Conservation (phyloP, 2,888 invertebrate genomes). For the Drosophila anomalata region DNA sequence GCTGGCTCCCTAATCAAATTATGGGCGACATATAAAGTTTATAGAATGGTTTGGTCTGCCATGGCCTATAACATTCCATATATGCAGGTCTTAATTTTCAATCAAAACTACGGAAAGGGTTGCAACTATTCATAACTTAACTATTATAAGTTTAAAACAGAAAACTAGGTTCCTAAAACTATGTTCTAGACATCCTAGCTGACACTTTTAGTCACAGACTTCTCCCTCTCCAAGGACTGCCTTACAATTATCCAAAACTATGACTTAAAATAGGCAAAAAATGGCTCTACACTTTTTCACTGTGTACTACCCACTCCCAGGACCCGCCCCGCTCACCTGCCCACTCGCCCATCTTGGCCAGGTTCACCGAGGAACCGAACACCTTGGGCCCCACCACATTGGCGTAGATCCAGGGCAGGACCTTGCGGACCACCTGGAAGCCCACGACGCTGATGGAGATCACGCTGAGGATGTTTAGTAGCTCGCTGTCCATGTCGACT, state of each 20-base stretch:
- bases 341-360: slow-evolving; percentile 90
- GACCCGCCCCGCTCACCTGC: slow-evolving; percentile 89
- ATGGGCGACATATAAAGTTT: neutral
- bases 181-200: too few species aligned
- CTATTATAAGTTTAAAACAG: too few species aligned
- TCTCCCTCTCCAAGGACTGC: too few species aligned
- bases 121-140: too few species aligned
- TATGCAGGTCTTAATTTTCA: too few species aligned
- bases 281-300: neutral
- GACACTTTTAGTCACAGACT: too few species aligned
- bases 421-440: slow-evolving; percentile 82
- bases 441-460: slow-evolving; percentile 78
- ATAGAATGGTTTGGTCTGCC: neutral
- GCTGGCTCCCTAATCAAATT: neutral
- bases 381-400: slow-evolving; percentile 86
- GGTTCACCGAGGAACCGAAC: slow-evolving; percentile 86
- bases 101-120: too few species aligned
- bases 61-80: too few species aligned
- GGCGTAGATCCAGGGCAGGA: slow-evolving; percentile 83
- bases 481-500: slow-evolving; percentile 45
- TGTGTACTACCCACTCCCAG: neutral
- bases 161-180: too few species aligned
- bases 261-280: too few species aligned
- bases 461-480: slow-evolving; percentile 64
- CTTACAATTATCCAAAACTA: too few species aligned